Evolutionary conservation across 2,888 invertebrate species (phyloP).

Genomic region (Cyrtodaria siliqua): DNA sequence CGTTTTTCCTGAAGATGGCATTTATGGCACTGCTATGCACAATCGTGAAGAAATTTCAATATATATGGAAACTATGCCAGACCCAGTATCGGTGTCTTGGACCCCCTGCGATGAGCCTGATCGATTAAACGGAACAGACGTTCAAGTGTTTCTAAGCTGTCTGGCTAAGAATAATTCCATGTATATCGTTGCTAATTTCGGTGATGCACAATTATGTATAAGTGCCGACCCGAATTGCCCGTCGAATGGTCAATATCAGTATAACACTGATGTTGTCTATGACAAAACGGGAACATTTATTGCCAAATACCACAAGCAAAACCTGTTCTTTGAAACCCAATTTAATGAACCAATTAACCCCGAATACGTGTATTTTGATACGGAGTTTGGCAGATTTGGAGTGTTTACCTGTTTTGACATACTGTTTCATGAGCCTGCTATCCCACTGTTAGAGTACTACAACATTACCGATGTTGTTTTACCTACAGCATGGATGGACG

Average conservation of each 20-base stretch:
- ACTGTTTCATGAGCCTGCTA: conserved; percentile 90
- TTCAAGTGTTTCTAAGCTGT: conserved; percentile 86
- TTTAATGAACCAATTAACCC: conserved; percentile 84
- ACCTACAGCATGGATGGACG: conserved; percentile 91
- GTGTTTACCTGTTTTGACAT: conserved; percentile 94
- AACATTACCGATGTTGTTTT: conserved; percentile 69
- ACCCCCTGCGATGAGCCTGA: conserved; percentile 72
- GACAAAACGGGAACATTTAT: conserved; percentile 39
- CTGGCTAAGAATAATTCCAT: conserved; percentile 88
- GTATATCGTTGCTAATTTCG: conserved; percentile 49
- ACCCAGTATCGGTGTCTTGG: conserved; percentile 79
- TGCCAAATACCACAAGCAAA: conserved; percentile 85
- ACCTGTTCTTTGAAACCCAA: conserved; percentile 86
- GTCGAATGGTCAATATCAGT: conserved; percentile 84
- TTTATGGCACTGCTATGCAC: conserved; percentile 30
- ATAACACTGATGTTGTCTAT: conserved; percentile 92
- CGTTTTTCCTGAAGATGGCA: conserved; percentile 40
- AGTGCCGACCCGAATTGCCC: conserved; percentile 66
- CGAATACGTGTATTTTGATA: conserved; percentile 75
- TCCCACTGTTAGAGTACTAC: conserved; percentile 88
- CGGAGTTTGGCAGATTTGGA: conserved; percentile 87
- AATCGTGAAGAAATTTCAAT: conserved; percentile 7
- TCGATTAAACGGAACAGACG: conserved; percentile 44
- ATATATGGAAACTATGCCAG: conserved; percentile 45
- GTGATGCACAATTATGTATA: conserved; percentile 35